Evolutionary conservation across 2,797 vertebrate species (phyloP), one percentile per base, ranked within the genome.

Genomic region (Sebastes iracundus): DNA sequence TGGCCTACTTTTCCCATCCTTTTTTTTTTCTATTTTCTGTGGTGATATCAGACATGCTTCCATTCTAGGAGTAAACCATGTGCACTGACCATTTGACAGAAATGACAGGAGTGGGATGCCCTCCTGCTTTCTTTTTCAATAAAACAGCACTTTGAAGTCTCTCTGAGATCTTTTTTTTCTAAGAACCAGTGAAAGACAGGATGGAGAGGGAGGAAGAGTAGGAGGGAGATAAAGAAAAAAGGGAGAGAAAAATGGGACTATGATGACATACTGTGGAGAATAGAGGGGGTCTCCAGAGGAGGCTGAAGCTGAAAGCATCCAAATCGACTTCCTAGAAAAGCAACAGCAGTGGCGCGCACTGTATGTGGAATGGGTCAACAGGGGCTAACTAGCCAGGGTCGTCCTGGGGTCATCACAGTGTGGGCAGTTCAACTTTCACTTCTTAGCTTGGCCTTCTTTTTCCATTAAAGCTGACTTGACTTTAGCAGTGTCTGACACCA

Each of bases 51-150:
- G 80, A 70, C 77, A 20, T 38, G 16, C 42, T 70, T 88, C 35
- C 79, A 65, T 66, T 70, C 64, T 42, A 62, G 25, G 56, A 74
- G 61, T 52, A 82, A 89, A 86, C 80, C 71, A 71, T 85, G 86
- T 82, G 86, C 90, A 85, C 82, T 78, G 73, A 85, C 80, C 78
- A 79, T 90, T 92, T 93, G 92, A 91, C 90, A 93, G 85, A 64
- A 42, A 84, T 86, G 90, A 87, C 88, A 86, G 86, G 72, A 85
- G 60, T 64, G 60, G 67, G 73, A 89, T 85, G 82, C 80, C 71
- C 80, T 83, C 61, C 33, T 80, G 77, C 25, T 32, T 80, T 75
- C 59, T 33, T 72, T 76, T 87, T 87, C 74, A 65, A 83, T 77
- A 76, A 87, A 81, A 81, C 46, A 67, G 61, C 71, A 67, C 71